phyloP scores from a whole-genome alignment of 1,140 invertebrate species.

The Anastatus disparis region DNA sequence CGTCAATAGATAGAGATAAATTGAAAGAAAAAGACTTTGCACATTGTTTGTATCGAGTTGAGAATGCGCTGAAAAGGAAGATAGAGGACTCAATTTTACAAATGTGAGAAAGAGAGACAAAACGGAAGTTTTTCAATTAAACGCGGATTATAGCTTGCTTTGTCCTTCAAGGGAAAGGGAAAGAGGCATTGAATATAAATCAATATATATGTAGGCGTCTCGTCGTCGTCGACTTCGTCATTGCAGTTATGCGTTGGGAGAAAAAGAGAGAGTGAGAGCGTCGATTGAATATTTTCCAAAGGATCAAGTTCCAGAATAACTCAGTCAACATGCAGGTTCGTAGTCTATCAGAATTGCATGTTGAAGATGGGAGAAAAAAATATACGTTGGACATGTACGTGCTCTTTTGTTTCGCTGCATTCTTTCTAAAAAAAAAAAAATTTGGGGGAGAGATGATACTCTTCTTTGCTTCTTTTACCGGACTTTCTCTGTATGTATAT shows the following conservation, averaged over 20 bases:
- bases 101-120: not conserved
- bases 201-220: constrained; percentile 45
- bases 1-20: no score
- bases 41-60: no score
- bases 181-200: constrained; percentile 60
- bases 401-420: constrained; percentile 29
- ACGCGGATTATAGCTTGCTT: constrained; percentile 61
- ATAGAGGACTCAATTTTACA: not conserved
- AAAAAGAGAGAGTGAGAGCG: not conserved
- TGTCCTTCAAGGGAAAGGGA: no score
- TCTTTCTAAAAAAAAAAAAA: not conserved
- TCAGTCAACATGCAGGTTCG: constrained; percentile 22
- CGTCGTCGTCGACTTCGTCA: not conserved
- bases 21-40: no score
- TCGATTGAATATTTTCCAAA: constrained; percentile 39
- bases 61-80: not conserved
- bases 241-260: no score
- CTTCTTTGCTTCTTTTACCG: no score
- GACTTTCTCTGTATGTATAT: constrained; percentile 9
- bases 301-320: constrained; percentile 37
- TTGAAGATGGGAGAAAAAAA: constrained; percentile 40
- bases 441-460: no score
- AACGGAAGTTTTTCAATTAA: constrained; percentile 62
- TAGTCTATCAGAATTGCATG: no score
- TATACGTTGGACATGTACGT: constrained; percentile 17